Conservation (phyloP, 2,888 invertebrate species). For the Sepiola atlantica region DNA sequence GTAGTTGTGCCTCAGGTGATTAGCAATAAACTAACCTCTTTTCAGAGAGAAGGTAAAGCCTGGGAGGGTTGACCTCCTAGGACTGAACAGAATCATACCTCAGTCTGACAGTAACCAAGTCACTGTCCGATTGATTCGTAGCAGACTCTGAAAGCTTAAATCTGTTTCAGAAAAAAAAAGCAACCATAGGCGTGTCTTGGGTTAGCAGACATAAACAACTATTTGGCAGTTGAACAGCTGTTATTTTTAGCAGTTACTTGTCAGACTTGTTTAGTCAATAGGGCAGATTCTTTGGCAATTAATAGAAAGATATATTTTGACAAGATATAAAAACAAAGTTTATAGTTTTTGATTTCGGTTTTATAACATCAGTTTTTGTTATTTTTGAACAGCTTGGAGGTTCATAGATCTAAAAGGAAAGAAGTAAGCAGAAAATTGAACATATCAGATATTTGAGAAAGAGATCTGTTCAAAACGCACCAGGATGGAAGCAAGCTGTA, state of each 20-base stretch:
- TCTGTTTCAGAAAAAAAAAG: neutral
- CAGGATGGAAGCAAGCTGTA: too few species aligned
- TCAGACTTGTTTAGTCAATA: neutral
- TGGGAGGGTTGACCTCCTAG: too few species aligned
- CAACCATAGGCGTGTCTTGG: neutral
- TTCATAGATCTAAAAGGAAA: too few species aligned
- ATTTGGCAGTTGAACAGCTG: neutral
- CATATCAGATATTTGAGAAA: too few species aligned
- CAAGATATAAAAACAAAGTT: neutral
- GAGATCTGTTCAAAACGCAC: too few species aligned
- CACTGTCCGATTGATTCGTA: too few species aligned
- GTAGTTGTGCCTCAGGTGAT: too few species aligned
- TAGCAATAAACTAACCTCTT: too few species aligned
- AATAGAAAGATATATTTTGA: neutral
- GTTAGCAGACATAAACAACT: neutral
- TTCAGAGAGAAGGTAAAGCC: too few species aligned
- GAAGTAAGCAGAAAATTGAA: too few species aligned
- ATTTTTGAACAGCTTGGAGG: neutral
- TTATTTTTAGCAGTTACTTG: neutral
- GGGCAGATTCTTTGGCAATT: neutral
- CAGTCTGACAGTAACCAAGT: too few species aligned
- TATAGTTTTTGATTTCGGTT: neutral
- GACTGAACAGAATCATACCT: too few species aligned
- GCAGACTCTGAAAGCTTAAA: neutral
- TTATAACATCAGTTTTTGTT: neutral